These are phyloP conservation scores for Bambusicola thoracicus DNA, from an alignment of 2,113 vertebrate species.

Conservation along the genomic window DNA sequence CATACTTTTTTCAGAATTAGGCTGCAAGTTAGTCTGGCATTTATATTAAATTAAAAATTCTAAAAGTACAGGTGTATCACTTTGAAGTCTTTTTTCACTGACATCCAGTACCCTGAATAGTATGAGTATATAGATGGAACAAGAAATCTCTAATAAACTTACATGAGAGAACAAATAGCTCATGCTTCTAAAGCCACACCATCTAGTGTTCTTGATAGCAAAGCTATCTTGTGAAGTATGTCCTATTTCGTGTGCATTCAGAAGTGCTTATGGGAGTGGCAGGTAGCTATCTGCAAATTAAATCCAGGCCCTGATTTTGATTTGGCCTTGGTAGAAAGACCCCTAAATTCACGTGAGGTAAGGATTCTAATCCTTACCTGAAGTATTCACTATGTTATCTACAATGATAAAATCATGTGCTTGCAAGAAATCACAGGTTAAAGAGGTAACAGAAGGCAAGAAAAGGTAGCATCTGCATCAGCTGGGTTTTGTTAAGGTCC, in stretches of 20 bases:
- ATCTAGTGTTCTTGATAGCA: not conserved
- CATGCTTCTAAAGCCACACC: not conserved
- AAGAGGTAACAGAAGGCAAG: not conserved
- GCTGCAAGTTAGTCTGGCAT: accelerated
- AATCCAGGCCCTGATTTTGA: not conserved
- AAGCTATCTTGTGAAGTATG: not conserved
- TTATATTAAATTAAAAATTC: not conserved
- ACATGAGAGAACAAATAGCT: not conserved
- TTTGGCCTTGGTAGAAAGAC: not conserved
- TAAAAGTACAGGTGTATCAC: not conserved
- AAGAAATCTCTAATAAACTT: not conserved
- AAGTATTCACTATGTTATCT: not conserved
- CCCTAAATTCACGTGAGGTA: not conserved
- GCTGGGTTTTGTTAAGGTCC: not conserved
- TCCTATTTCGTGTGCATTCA: not conserved
- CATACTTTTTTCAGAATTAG: not conserved
- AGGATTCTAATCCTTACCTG: not conserved
- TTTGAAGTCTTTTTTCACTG: not conserved
- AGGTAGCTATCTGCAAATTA: not conserved
- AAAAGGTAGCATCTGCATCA: not conserved
- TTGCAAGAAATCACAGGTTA: not conserved
- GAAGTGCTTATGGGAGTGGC: not conserved
- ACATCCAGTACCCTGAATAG: not conserved
- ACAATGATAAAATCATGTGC: not conserved
- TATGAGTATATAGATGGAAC: too few relatives aligned